phyloP scores from a whole-genome alignment of 2,797 vertebrate genomes.

The Coreius guichenoti region DNA sequence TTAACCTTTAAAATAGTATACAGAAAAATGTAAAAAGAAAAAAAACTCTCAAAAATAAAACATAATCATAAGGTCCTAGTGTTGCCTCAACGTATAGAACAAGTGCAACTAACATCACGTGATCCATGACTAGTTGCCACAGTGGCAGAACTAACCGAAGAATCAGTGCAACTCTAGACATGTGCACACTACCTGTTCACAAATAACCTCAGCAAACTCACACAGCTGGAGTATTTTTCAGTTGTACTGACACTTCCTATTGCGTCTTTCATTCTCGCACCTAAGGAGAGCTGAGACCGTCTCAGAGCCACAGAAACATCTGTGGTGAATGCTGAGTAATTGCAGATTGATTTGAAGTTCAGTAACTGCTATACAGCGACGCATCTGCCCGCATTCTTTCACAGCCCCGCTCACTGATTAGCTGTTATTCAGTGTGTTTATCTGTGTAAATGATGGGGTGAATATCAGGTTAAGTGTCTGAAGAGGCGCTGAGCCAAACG shows the following conservation, averaged over 20 bases:
- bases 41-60: not conserved
- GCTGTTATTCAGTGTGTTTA: constrained; percentile 82
- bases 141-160: not conserved
- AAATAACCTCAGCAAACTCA: not conserved
- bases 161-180: not conserved
- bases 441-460: constrained; percentile 77
- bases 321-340: constrained; percentile 84
- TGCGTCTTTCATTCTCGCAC: not conserved
- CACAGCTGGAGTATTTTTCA: not conserved
- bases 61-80: not conserved
- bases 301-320: constrained; percentile 70
- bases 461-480: constrained; percentile 82
- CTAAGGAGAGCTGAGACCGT: not conserved
- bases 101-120: not conserved
- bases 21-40: not conserved
- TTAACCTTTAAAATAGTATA: not conserved
- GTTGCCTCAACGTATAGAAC: not conserved
- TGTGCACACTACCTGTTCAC: not conserved
- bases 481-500: constrained; percentile 75
- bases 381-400: constrained; percentile 70
- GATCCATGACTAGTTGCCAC: not conserved
- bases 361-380: constrained; percentile 62
- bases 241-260: not conserved
- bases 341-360: constrained; percentile 82
- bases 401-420: constrained; percentile 72